phyloP scores from a whole-genome alignment of 2,888 invertebrate species.

The Auanema freiburgensis region DNA sequence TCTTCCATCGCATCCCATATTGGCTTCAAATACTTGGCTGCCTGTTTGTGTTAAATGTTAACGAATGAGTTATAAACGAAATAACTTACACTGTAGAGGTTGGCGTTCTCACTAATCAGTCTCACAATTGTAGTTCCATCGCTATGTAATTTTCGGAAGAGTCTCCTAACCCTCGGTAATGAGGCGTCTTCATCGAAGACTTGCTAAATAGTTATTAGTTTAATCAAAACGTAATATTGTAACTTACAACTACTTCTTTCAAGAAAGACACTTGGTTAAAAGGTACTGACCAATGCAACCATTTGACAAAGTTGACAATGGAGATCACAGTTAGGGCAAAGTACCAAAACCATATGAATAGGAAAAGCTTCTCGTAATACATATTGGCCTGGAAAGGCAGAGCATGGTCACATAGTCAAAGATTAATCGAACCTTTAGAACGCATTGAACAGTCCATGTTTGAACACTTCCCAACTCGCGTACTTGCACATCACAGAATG shows the following conservation, averaged over 20 bases:
- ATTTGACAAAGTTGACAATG: constrained; percentile 37
- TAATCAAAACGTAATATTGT: too few species aligned
- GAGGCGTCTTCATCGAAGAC: constrained; percentile 8
- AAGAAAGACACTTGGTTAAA: constrained; percentile 9
- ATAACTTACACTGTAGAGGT: constrained; percentile 31
- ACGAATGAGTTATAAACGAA: too few species aligned
- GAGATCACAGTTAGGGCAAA: constrained; percentile 35
- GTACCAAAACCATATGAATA: constrained; percentile 62
- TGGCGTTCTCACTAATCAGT: constrained; percentile 56
- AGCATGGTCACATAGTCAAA: neutral
- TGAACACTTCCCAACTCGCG: constrained; percentile 50
- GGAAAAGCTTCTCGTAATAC: constrained; percentile 63
- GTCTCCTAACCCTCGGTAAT: constrained; percentile 28
- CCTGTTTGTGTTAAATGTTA: too few species aligned
- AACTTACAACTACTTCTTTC: constrained; percentile 11
- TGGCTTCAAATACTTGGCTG: too few species aligned
- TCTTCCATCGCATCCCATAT: too few species aligned
- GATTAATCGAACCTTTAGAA: constrained; percentile 48
- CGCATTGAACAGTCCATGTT: constrained; percentile 58
- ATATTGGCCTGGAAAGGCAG: constrained; percentile 51
- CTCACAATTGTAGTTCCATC: constrained; percentile 59
- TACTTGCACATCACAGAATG: constrained; percentile 59
- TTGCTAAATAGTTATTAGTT: constrained; percentile 4
- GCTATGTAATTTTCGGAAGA: constrained; percentile 40
- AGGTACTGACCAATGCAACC: constrained; percentile 20